Percentiles rank a stretch among this genome's conserved stretches.
Evolutionary conservation across 2,113 vertebrate genomes (phyloP).

Genomic region (Mirounga angustirostris): DNA sequence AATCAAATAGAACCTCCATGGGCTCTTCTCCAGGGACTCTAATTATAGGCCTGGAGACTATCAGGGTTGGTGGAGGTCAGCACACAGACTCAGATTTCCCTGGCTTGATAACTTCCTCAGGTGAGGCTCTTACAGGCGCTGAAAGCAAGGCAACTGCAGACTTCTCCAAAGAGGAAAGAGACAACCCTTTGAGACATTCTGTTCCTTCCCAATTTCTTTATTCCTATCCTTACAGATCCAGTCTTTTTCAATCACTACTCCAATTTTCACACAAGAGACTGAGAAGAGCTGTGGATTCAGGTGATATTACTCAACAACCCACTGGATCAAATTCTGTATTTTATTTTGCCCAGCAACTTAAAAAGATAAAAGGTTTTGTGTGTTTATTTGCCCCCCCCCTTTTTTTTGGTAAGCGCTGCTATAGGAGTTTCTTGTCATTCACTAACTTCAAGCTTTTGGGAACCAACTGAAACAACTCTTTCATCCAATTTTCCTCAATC

Average conservation of each 20-base stretch:
- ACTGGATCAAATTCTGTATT: not conserved
- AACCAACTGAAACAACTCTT: not conserved
- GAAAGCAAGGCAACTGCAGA: not conserved
- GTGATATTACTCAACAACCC: not conserved
- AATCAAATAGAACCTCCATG: not conserved
- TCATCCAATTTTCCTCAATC: not conserved
- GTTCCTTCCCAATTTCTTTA: not conserved
- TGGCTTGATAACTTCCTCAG: constrained; percentile 25
- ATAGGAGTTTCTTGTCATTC: not conserved
- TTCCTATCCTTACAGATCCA: not conserved
- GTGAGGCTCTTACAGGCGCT: not conserved
- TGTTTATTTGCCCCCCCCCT: not conserved
- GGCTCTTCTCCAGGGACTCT: not conserved
- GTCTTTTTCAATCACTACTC: not conserved
- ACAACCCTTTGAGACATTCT: not conserved
- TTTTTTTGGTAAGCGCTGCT: not conserved
- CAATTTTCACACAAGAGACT: not conserved
- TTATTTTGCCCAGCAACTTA: not conserved
- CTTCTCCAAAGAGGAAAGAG: not conserved
- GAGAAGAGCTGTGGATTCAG: not conserved
- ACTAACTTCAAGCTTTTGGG: not conserved
- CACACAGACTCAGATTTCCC: not conserved
- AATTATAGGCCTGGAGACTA: not conserved
- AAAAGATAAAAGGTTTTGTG: not conserved
- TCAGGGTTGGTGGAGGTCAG: not conserved